phyloP scores from a whole-genome alignment of 2,888 invertebrate species.

The Cataglyphis livida region DNA sequence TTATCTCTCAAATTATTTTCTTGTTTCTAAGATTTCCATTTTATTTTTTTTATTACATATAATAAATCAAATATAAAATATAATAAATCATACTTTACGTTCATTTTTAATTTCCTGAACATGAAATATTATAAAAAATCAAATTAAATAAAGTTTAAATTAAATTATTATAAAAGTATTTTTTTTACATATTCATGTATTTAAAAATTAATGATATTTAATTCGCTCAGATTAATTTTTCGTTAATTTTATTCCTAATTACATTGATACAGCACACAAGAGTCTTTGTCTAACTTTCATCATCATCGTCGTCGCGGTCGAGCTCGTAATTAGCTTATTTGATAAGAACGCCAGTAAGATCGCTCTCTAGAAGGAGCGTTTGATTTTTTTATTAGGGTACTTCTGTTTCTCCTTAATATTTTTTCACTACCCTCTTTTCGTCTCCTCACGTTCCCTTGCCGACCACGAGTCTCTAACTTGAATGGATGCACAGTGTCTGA shows the following conservation, averaged over 20 bases:
- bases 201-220: not conserved
- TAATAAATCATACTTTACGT: too few relatives aligned
- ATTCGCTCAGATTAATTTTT: not conserved
- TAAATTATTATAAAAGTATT: not conserved
- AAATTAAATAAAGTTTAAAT: not conserved
- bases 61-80: too few relatives aligned
- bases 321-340: constrained; percentile 40
- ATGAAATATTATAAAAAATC: not conserved
- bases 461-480: constrained; percentile 64
- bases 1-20: not conserved
- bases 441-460: not conserved
- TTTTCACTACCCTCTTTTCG: constrained; percentile 17
- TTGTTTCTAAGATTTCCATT: not conserved
- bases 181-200: not conserved
- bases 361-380: constrained; percentile 22
- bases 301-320: constrained; percentile 35
- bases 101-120: not conserved
- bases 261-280: not conserved
- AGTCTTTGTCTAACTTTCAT: constrained; percentile 3
- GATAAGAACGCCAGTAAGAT: constrained; percentile 47
- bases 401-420: constrained; percentile 43
- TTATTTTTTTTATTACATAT: not conserved
- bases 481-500: constrained; percentile 77
- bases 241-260: not conserved
- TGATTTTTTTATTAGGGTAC: constrained; percentile 36